A percentile compares a stretch with the other conserved stretches of the same genome.
Evolutionary conservation across 2,888 invertebrate genomes (phyloP).

Genomic region (Neoitamus cyanurus): DNA sequence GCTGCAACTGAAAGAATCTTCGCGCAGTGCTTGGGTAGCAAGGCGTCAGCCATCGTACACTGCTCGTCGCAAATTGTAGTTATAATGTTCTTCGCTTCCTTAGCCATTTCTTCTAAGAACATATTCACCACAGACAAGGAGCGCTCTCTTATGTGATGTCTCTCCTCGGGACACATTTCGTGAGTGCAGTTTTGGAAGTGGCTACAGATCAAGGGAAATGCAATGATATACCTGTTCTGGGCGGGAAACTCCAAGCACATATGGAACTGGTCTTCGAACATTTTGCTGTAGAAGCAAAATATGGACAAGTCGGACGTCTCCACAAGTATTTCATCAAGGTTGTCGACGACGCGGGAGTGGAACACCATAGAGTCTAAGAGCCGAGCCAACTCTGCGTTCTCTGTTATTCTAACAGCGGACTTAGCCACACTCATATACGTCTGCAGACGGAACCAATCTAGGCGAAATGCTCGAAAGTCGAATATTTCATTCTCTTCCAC

Average conservation of each 20-base stretch:
- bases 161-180: constrained; percentile 97
- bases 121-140: constrained; percentile 96
- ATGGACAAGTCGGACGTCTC: constrained; percentile 98
- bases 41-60: constrained; percentile 94
- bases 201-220: constrained; percentile 96
- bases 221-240: constrained; percentile 96
- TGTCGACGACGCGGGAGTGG: constrained; percentile 98
- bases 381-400: constrained; percentile 87
- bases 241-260: constrained; percentile 99
- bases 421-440: constrained; percentile 90
- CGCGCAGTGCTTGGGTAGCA: constrained; percentile 95
- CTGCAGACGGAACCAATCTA: constrained; percentile 98
- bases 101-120: constrained; percentile 98
- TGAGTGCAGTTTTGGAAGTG: constrained; percentile 99
- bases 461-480: constrained; percentile 92
- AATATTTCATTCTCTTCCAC: constrained; percentile 96
- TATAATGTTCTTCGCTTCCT: constrained; percentile 98
- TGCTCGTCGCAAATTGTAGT: constrained; percentile 99
- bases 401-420: constrained; percentile 80
- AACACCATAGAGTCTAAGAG: constrained; percentile 96
- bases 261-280: constrained; percentile 98
- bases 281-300: constrained; percentile 96
- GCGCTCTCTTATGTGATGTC: constrained; percentile 94
- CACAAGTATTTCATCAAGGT: constrained; percentile 94
- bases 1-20: constrained; percentile 88